phyloP scores from a whole-genome alignment of 1,140 invertebrate genomes.

The Drosophila nasuta region DNA sequence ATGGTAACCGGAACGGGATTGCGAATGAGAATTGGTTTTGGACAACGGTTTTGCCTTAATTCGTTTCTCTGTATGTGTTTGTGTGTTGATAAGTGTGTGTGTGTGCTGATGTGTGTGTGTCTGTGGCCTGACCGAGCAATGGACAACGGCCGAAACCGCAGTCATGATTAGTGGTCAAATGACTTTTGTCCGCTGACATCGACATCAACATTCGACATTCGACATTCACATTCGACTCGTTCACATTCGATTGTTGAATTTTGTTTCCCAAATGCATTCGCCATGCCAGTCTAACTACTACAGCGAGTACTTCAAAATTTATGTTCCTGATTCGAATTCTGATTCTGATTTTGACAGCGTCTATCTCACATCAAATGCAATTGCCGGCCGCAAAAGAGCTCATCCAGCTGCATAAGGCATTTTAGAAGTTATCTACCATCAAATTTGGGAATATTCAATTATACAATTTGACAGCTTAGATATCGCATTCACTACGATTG shows the following conservation, averaged over 20 bases:
- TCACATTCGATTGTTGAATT: slow-evolving; percentile 25
- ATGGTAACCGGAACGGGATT: slow-evolving; percentile 9
- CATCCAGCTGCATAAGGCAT: not conserved
- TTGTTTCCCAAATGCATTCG: slow-evolving; percentile 4
- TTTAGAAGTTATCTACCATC: not conserved
- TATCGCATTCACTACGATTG: not conserved
- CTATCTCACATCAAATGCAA: slow-evolving; percentile 17
- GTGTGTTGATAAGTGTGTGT: slow-evolving; percentile 7
- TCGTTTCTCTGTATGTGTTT: not conserved
- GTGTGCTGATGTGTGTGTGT: slow-evolving; percentile 9
- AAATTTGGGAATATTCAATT: slow-evolving; percentile 2
- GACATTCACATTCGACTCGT: not conserved
- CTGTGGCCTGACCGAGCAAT: slow-evolving; percentile 26
- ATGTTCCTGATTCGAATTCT: slow-evolving; percentile 5
- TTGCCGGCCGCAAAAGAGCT: not conserved
- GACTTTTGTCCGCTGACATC: slow-evolving; percentile 60
- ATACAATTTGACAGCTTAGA: not conserved
- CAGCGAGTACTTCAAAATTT: slow-evolving; percentile 8
- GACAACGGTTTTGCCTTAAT: slow-evolving; percentile 18
- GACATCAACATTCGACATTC: not conserved
- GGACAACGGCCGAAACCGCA: slow-evolving; percentile 58
- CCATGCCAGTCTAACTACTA: not conserved
- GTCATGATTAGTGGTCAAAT: slow-evolving; percentile 76
- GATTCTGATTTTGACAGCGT: slow-evolving; percentile 16
- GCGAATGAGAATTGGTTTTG: slow-evolving; percentile 23